A percentile compares a stretch with the other conserved stretches of the same genome.
phyloP scores from a whole-genome alignment of 53 echinoderm and acorn worm species.

The Hippasteria phrygiana region DNA sequence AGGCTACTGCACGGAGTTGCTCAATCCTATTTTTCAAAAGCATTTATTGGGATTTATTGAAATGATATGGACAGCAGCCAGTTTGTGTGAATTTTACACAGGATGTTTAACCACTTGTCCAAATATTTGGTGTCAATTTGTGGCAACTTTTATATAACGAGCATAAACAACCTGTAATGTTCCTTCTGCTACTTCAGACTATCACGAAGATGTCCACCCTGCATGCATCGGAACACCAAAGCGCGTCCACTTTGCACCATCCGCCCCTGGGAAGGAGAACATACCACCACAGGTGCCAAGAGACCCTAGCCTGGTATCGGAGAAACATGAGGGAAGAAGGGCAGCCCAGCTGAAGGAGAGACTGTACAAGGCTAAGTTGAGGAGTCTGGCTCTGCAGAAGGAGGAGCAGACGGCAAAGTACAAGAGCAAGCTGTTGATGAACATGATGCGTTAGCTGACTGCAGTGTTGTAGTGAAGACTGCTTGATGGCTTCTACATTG shows the following conservation, averaged over 20 bases:
- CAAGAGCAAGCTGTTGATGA: constrained; percentile 90
- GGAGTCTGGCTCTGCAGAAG: constrained; percentile 80
- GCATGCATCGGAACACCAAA: constrained; percentile 35
- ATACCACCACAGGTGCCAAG: constrained; percentile 4
- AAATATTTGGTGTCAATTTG: too few relatives aligned
- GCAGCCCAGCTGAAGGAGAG: constrained; percentile 82
- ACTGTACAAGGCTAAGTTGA: constrained; percentile 89
- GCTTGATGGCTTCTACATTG: too few relatives aligned
- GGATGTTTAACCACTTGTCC: too few relatives aligned
- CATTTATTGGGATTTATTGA: too few relatives aligned
- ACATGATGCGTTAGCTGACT: constrained; percentile 69
- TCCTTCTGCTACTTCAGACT: constrained; percentile 67
- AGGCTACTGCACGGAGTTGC: too few relatives aligned
- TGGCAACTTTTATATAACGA: too few relatives aligned
- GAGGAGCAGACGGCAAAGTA: constrained; percentile 80
- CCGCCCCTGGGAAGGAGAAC: constrained; percentile 84
- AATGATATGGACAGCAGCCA: too few relatives aligned
- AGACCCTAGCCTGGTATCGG: constrained; percentile 12
- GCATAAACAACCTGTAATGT: not conserved
- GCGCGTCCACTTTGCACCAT: constrained; percentile 80
- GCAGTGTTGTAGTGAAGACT: not conserved
- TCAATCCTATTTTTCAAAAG: too few relatives aligned
- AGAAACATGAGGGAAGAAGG: constrained; percentile 29
- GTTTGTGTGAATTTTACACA: too few relatives aligned
- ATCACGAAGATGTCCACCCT: constrained; percentile 81